These are phyloP conservation scores for Acrocephalus arundinaceus DNA, from an alignment of 2,113 vertebrate genomes.

Conservation along the genomic window DNA sequence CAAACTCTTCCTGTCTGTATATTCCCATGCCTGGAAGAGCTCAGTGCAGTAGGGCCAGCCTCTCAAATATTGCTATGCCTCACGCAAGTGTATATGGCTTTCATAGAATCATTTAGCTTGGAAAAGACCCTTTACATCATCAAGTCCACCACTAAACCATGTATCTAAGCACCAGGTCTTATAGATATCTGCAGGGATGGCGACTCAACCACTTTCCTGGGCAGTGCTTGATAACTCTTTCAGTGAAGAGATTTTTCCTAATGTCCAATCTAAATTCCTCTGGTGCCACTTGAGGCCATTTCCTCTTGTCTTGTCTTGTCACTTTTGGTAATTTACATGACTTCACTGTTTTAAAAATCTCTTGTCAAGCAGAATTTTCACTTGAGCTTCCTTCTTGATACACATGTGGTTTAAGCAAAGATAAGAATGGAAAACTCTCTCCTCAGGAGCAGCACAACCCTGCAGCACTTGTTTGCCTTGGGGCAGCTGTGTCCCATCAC, in stretches of 20 bases:
- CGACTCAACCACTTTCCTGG: neutral
- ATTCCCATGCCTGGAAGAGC: neutral
- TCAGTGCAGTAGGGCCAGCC: neutral
- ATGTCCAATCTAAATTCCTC: neutral
- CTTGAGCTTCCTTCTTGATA: neutral
- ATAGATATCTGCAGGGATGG: neutral
- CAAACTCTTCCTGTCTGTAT: neutral
- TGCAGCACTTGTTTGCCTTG: neutral
- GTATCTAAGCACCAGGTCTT: neutral
- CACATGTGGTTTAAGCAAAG: neutral
- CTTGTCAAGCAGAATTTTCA: neutral
- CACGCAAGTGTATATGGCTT: neutral
- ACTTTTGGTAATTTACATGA: neutral
- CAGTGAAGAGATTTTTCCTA: neutral
- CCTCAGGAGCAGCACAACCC: neutral
- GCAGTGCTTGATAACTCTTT: neutral
- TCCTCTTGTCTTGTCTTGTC: neutral
- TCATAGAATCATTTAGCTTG: neutral
- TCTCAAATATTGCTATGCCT: neutral
- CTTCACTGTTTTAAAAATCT: neutral
- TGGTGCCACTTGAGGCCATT: neutral
- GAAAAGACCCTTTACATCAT: neutral
- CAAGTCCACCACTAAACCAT: neutral
- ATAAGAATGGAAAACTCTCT: fast-evolving
- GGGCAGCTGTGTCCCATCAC: neutral